Conservation (phyloP, 2,888 invertebrate genomes). For the Melolontha melolontha region DNA sequence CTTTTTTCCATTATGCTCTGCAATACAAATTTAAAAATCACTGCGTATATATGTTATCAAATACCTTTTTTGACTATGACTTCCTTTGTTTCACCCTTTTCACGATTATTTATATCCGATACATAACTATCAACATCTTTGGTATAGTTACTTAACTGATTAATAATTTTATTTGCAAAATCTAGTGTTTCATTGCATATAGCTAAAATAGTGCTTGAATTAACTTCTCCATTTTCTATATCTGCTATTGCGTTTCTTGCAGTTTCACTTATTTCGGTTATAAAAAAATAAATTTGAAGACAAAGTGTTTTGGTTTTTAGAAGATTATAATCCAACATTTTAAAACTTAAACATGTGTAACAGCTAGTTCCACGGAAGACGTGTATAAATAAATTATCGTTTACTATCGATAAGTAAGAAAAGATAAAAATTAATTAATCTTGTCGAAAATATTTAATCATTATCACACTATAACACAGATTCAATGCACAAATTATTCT, state of each 20-base stretch:
- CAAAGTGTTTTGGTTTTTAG: constrained; percentile 14
- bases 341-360: too few species aligned
- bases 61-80: background rate
- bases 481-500: too few species aligned
- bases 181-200: background rate
- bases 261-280: background rate
- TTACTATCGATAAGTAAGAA: too few species aligned
- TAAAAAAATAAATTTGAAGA: constrained; percentile 6
- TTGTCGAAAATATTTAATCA: too few species aligned
- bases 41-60: background rate
- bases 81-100: background rate
- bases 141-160: background rate
- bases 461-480: too few species aligned
- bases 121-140: constrained; percentile 2
- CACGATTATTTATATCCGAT: background rate
- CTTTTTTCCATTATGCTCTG: background rate
- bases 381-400: too few species aligned
- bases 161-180: constrained; percentile 3
- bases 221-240: background rate
- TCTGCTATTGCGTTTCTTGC: constrained; percentile 1
- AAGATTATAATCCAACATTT: too few species aligned
- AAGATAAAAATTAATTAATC: too few species aligned
- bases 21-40: background rate
- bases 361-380: too few species aligned
- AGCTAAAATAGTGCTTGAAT: background rate